Conservation (phyloP, 2,113 vertebrate species). For the Pomatostomus ruficeps region DNA sequence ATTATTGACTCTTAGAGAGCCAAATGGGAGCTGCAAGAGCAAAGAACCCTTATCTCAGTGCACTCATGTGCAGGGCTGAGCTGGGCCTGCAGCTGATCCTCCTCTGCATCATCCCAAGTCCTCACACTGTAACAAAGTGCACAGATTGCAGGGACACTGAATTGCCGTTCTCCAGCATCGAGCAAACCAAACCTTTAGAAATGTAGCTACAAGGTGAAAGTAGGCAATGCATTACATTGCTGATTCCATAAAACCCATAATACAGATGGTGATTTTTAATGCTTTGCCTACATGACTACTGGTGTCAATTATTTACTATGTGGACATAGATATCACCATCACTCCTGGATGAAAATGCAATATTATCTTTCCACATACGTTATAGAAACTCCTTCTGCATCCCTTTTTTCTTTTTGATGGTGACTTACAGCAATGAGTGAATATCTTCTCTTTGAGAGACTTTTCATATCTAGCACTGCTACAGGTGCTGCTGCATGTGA, state of each 20-base stretch:
- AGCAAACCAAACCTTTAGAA: neutral
- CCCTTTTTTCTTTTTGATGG: neutral
- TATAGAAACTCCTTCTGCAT: neutral
- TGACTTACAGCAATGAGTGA: neutral
- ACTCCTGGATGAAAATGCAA: neutral
- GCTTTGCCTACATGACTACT: neutral
- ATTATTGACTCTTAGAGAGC: neutral
- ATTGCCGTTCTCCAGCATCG: neutral
- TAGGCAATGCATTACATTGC: neutral
- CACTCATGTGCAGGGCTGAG: neutral
- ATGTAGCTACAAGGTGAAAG: neutral
- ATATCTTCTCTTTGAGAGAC: neutral
- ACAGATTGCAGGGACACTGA: neutral
- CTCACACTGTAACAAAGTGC: neutral
- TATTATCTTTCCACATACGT: neutral
- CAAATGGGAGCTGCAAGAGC: neutral
- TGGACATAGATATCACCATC: neutral
- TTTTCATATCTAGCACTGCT: neutral
- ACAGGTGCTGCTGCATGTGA: neutral
- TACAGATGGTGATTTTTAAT: neutral
- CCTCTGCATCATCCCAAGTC: neutral
- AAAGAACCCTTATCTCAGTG: neutral
- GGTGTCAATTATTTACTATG: neutral
- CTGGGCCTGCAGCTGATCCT: neutral
- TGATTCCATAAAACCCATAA: neutral